Conservation (phyloP, 2,888 invertebrate genomes). For the Blera fallax region DNA sequence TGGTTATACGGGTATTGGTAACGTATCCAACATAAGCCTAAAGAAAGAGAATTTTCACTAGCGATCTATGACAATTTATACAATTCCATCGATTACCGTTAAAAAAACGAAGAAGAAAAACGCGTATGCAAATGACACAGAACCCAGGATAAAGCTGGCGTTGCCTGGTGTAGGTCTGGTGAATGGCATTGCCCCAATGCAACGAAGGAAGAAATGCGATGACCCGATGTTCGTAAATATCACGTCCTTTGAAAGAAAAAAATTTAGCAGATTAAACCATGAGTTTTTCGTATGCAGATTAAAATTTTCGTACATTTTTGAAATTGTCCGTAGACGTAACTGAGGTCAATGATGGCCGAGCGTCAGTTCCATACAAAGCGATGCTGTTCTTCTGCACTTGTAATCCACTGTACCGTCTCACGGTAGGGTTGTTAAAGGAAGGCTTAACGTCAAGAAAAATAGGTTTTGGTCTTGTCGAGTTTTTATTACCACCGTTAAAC, state of each 20-base stretch:
- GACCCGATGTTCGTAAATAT: constrained; percentile 82
- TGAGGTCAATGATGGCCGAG: constrained; percentile 76
- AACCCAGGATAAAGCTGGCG: constrained; percentile 82
- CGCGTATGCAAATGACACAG: constrained; percentile 85
- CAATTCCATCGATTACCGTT: constrained; percentile 76
- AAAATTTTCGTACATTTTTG: constrained; percentile 75
- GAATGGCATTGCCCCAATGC: constrained; percentile 86
- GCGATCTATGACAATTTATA: neutral
- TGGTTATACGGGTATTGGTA: constrained; percentile 85
- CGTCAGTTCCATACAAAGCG: constrained; percentile 73
- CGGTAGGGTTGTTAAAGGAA: constrained; percentile 74
- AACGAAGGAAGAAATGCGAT: constrained; percentile 82
- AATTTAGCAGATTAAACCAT: no score
- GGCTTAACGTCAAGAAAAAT: constrained; percentile 81
- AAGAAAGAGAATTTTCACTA: neutral
- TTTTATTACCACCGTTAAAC: constrained; percentile 77
- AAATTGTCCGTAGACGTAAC: constrained; percentile 75
- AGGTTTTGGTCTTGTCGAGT: constrained; percentile 77
- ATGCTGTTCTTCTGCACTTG: constrained; percentile 77
- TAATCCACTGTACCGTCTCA: constrained; percentile 77
- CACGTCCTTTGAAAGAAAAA: constrained; percentile 77
- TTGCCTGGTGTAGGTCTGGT: constrained; percentile 83
- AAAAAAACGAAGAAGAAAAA: constrained; percentile 82
- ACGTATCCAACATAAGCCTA: constrained; percentile 84
- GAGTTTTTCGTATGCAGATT: no score